Conservation (phyloP, 2,888 invertebrate genomes). For the Dorcus parallelipipedus region DNA sequence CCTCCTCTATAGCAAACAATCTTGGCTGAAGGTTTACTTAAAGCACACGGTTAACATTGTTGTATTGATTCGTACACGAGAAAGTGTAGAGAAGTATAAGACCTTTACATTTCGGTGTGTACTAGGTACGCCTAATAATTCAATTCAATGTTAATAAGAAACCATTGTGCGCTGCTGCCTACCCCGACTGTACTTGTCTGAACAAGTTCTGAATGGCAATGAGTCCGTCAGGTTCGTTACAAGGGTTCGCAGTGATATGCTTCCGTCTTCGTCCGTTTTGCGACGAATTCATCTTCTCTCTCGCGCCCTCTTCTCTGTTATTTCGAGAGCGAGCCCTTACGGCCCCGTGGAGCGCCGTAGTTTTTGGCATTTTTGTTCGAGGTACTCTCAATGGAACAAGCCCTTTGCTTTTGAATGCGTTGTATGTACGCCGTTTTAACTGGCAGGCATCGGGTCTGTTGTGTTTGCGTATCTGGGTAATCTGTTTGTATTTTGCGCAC, state of each 20-base stretch:
- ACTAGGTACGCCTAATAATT: slow-evolving; percentile 3
- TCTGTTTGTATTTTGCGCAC: too few relatives aligned
- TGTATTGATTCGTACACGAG: too few relatives aligned
- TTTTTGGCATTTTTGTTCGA: background rate
- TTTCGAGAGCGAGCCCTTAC: background rate
- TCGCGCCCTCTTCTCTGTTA: background rate
- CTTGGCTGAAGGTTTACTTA: too few relatives aligned
- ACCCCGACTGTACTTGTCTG: slow-evolving; percentile 4
- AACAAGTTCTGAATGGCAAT: slow-evolving; percentile 9
- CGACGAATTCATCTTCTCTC: background rate
- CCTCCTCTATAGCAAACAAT: too few relatives aligned
- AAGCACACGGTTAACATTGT: too few relatives aligned
- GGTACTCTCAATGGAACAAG: background rate
- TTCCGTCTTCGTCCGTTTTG: background rate
- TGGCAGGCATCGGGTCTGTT: too few relatives aligned
- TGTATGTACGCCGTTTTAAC: background rate
- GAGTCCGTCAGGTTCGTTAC: slow-evolving; percentile 2
- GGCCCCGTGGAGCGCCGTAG: background rate
- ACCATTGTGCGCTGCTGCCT: slow-evolving; percentile 1
- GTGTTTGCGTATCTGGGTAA: too few relatives aligned
- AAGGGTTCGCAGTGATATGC: background rate
- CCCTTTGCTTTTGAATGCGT: background rate
- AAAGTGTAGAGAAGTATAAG: too few relatives aligned
- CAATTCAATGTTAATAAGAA: slow-evolving; percentile 9
- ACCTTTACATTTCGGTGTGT: background rate